Conservation (phyloP, 2,797 vertebrate genomes). For the Sebastiscus albofasciatus region DNA sequence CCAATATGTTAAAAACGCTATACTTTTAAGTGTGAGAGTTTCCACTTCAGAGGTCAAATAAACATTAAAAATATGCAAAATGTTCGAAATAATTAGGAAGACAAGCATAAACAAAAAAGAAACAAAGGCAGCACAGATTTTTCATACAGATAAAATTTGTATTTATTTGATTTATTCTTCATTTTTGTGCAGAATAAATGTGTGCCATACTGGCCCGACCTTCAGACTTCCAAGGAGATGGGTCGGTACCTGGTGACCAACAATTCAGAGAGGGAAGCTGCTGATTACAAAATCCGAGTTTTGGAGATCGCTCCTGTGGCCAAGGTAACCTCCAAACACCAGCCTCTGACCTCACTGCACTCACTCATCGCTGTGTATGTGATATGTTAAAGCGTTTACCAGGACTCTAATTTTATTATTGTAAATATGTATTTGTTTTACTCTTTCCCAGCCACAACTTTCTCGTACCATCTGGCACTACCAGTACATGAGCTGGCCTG, state of each 20-base stretch:
- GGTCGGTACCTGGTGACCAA: constrained; percentile 84
- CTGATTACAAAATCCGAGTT: constrained; percentile 89
- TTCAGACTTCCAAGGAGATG: constrained; percentile 68
- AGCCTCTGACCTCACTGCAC: neutral
- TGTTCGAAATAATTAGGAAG: neutral
- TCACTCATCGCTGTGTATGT: neutral
- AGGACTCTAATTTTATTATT: neutral
- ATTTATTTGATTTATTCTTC: neutral
- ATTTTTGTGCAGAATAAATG: constrained; percentile 90
- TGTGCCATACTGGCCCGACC: constrained; percentile 93
- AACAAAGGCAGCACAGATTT: neutral
- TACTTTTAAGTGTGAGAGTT: neutral
- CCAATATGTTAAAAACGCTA: accelerated
- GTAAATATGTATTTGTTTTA: accelerated
- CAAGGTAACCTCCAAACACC: constrained; percentile 79
- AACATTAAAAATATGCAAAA: neutral
- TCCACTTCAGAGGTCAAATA: neutral
- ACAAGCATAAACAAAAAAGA: neutral
- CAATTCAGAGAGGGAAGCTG: constrained; percentile 77
- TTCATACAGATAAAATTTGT: neutral
- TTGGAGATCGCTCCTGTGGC: constrained; percentile 79
- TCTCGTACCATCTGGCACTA: constrained; percentile 90
- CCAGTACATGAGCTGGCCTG: constrained; percentile 97
- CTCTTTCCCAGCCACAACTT: constrained; percentile 58
- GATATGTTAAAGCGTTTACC: neutral